Evolutionary conservation across 2,888 invertebrate genomes (phyloP).

Genomic region (Spisula subtruncata): DNA sequence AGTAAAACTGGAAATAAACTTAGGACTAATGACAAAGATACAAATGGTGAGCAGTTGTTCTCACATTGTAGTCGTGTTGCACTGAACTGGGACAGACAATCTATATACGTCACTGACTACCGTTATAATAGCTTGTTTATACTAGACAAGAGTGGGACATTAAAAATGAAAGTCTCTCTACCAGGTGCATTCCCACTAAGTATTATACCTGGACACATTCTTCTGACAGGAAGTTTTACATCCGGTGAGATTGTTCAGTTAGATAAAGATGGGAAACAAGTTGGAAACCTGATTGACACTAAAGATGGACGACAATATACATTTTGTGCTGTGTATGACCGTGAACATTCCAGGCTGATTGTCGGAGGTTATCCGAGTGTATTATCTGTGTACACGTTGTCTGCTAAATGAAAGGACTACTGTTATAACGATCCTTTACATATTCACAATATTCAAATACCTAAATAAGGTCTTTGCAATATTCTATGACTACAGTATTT

Average conservation of each 20-base stretch:
- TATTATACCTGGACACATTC: neutral
- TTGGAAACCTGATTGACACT: slow-evolving; percentile 14
- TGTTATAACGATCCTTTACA: no score
- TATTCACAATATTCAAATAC: no score
- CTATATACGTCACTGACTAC: neutral
- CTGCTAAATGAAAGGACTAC: neutral
- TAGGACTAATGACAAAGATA: slow-evolving; percentile 19
- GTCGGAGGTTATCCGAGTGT: neutral
- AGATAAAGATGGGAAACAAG: slow-evolving; percentile 25
- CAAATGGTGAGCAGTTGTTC: slow-evolving; percentile 14
- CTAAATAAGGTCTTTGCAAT: no score
- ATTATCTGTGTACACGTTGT: slow-evolving; percentile 19
- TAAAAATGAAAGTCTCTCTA: neutral
- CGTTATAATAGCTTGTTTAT: slow-evolving; percentile 6
- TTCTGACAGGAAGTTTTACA: neutral
- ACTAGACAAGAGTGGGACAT: slow-evolving; percentile 2
- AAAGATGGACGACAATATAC: neutral
- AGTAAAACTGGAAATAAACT: slow-evolving; percentile 15
- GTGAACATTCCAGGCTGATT: slow-evolving; percentile 10
- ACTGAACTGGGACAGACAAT: slow-evolving; percentile 19
- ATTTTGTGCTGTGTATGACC: slow-evolving; percentile 20
- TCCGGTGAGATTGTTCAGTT: slow-evolving; percentile 15
- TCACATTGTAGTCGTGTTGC: slow-evolving; percentile 11
- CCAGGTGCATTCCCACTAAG: neutral
- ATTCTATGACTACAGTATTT: no score